phyloP scores from a whole-genome alignment of 2,113 vertebrate species.

The Ardeotis arabs region DNA sequence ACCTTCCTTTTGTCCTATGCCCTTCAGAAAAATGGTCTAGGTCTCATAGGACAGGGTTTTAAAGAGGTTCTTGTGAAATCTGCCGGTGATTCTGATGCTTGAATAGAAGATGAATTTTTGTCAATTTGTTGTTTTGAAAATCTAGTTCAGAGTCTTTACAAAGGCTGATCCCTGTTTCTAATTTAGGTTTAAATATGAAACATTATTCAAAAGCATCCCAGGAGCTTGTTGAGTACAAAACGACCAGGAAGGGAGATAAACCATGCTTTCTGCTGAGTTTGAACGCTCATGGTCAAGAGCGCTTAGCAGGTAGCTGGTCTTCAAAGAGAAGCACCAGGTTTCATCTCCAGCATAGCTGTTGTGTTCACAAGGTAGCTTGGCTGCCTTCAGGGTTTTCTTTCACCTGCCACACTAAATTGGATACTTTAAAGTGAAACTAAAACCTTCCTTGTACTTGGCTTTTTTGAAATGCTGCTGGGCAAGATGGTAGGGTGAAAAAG shows the following conservation, averaged over 20 bases:
- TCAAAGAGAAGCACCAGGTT: not conserved
- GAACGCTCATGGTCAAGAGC: not conserved
- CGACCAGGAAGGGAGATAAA: not conserved
- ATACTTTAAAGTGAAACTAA: not conserved
- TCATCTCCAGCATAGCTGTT: not conserved
- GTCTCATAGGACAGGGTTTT: not conserved
- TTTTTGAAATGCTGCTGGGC: not conserved
- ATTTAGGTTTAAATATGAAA: not conserved
- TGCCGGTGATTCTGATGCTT: not conserved
- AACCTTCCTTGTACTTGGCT: not conserved
- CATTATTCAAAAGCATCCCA: not conserved
- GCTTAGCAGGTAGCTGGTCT: not conserved
- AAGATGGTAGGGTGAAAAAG: not conserved
- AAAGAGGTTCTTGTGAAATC: not conserved
- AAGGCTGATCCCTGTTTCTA: not conserved
- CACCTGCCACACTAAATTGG: not conserved
- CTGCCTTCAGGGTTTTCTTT: not conserved
- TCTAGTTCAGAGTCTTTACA: not conserved
- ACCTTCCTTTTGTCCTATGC: not conserved
- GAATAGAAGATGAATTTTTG: not conserved
- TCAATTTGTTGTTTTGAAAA: not conserved
- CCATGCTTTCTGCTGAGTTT: not conserved
- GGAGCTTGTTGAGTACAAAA: not conserved
- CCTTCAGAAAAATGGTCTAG: not conserved
- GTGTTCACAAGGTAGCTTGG: not conserved